These are phyloP conservation scores for Akabosia matsudoensis DNA, from an alignment of 1,140 invertebrate species.

Conservation along the genomic window DNA sequence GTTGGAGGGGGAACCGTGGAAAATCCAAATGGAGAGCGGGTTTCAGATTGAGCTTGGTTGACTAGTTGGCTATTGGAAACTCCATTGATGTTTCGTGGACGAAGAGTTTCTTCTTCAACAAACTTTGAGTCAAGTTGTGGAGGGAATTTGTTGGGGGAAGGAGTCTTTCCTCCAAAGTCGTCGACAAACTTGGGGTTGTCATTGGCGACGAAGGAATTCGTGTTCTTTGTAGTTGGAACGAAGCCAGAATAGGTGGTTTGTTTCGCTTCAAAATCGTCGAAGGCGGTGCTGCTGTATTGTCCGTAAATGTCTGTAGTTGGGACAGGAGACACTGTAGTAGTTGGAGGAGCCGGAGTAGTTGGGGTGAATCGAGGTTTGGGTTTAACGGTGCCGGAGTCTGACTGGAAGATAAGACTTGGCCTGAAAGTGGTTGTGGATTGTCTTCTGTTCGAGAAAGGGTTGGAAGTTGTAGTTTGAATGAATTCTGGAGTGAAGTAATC, in stretches of 20 bases:
- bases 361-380: not conserved
- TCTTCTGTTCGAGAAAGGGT: not conserved
- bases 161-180: not conserved
- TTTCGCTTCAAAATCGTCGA: slow-evolving; percentile 7
- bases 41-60: not conserved
- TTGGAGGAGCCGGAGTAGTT: not conserved
- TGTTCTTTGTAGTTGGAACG: not conserved
- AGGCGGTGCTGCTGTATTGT: not conserved
- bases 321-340: not conserved
- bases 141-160: not conserved
- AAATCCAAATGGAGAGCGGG: slow-evolving; percentile 6
- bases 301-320: not conserved
- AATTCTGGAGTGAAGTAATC: slow-evolving; percentile 25
- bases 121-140: not conserved
- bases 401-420: not conserved
- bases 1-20: slow-evolving; percentile 14
- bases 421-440: not conserved
- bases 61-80: not conserved
- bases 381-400: not conserved
- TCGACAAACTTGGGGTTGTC: not conserved
- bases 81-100: slow-evolving; percentile 2
- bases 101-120: slow-evolving; percentile 8
- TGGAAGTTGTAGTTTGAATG: slow-evolving; percentile 28
- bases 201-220: not conserved
- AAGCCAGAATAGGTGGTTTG: not conserved